Evolutionary conservation across 2,888 invertebrate species (phyloP).

Genomic region (Cheilosia scutellata): DNA sequence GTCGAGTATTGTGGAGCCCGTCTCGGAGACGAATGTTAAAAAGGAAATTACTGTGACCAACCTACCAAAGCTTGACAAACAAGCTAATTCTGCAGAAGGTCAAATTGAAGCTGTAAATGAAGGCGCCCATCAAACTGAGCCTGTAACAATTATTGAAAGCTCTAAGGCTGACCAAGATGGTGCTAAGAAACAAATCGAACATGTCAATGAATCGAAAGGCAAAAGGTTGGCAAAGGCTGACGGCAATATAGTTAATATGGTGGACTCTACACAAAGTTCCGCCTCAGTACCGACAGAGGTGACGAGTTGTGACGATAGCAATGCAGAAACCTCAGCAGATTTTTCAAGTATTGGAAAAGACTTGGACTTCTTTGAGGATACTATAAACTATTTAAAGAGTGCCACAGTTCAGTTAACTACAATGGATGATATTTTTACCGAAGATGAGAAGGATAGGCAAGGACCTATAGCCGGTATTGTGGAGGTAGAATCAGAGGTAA

Average conservation of each 20-base stretch:
- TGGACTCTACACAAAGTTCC: not conserved
- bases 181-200: not conserved
- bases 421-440: conserved; percentile 16
- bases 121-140: too few species aligned
- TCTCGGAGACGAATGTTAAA: too few species aligned
- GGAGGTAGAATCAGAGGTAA: not conserved
- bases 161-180: too few species aligned
- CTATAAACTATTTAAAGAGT: conserved; percentile 53
- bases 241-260: not conserved
- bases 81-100: too few species aligned
- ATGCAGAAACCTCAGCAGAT: conserved; percentile 65
- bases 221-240: not conserved
- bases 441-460: not conserved
- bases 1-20: too few species aligned
- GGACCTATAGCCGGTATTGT: not conserved
- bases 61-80: too few species aligned
- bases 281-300: conserved; percentile 1
- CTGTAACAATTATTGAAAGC: too few species aligned
- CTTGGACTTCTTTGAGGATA: conserved; percentile 62
- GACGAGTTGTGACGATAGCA: conserved; percentile 30
- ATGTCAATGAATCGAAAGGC: not conserved
- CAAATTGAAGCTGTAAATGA: too few species aligned
- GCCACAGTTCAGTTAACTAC: conserved; percentile 36
- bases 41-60: too few species aligned
- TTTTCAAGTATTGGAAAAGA: conserved; percentile 64